Evolutionary conservation across 1,140 invertebrate genomes (phyloP).

Genomic region (Polyergus mexicanus): DNA sequence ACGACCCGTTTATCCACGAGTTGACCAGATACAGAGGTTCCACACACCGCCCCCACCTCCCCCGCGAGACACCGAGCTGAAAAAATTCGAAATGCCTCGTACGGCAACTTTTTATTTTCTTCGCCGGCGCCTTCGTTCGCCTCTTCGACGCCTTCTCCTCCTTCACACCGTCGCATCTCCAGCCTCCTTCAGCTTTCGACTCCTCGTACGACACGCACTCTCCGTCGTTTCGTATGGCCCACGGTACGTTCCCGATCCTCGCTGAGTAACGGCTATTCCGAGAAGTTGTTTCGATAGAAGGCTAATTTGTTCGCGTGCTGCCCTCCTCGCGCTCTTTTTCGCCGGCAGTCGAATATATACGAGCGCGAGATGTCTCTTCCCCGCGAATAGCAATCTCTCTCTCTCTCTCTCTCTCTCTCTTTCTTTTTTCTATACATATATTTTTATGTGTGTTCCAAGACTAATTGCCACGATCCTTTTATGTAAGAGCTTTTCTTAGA

Average conservation of each 20-base stretch:
- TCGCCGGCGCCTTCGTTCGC: conserved; percentile 26
- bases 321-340: conserved; percentile 33
- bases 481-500: not conserved
- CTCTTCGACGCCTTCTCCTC: conserved; percentile 10
- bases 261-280: conserved; percentile 86
- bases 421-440: not conserved
- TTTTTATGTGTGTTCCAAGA: not conserved
- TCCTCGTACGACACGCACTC: conserved; percentile 17
- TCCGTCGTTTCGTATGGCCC: conserved; percentile 64
- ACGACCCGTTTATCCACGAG: conserved; percentile 82
- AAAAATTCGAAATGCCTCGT: conserved; percentile 81
- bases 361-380: conserved; percentile 55
- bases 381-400: conserved; percentile 15
- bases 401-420: conserved; percentile 59
- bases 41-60: conserved; percentile 41
- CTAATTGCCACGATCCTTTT: conserved; percentile 16
- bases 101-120: conserved; percentile 61
- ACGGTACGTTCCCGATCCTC: conserved; percentile 72
- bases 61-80: conserved; percentile 66
- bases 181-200: conserved; percentile 17
- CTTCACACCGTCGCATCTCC: not conserved
- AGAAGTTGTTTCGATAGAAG: conserved; percentile 86
- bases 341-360: conserved; percentile 60
- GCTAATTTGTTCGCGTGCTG: conserved; percentile 84
- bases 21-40: conserved; percentile 74